These are phyloP conservation scores for Nyctibius bracteatus DNA, from an alignment of 2,113 vertebrate genomes.

Conservation along the genomic window DNA sequence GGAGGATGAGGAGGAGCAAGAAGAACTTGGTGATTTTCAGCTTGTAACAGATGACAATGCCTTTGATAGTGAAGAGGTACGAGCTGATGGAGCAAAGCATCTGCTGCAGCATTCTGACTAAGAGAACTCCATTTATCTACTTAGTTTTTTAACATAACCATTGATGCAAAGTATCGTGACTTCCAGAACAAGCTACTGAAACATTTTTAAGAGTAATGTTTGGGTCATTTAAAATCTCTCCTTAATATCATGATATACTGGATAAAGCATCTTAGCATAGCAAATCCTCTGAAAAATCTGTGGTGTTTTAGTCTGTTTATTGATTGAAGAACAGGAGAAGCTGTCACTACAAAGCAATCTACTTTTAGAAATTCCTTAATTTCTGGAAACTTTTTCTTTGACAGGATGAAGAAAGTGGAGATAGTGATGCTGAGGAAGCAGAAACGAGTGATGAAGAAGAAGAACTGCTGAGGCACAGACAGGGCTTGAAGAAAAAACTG, in stretches of 20 bases:
- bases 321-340: background rate
- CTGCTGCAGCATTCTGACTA: background rate
- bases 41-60: conserved; percentile 84
- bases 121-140: background rate
- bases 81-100: background rate
- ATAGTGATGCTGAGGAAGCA: conserved; percentile 21
- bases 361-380: background rate
- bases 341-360: background rate
- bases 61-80: conserved; percentile 80
- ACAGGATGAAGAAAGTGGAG: conserved; percentile 64
- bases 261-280: background rate
- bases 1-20: conserved; percentile 76
- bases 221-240: background rate
- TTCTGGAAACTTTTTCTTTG: background rate
- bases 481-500: conserved; percentile 82
- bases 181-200: background rate
- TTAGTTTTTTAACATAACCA: background rate
- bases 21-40: conserved; percentile 85
- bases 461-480: conserved; percentile 68
- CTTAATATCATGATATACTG: background rate
- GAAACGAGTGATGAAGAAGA: conserved; percentile 76
- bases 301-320: background rate
- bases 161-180: background rate
- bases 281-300: background rate
- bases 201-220: background rate